These are phyloP conservation scores for Aculops lycopersici DNA, from an alignment of 1,140 invertebrate genomes.

Conservation along the genomic window DNA sequence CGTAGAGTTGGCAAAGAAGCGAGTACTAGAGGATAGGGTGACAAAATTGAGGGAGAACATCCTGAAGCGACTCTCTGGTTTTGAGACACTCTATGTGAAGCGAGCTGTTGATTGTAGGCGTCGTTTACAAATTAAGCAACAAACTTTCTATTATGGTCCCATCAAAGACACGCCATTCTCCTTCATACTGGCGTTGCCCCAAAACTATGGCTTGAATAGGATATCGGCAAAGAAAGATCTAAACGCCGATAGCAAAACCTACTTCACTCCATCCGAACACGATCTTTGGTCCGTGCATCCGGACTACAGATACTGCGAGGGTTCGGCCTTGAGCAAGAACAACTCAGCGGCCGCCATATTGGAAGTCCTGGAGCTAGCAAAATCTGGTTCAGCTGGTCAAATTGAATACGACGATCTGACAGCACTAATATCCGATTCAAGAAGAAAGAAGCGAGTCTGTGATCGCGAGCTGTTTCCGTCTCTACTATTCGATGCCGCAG, in stretches of 20 bases:
- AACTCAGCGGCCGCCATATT: background rate
- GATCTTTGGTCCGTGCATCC: constrained; percentile 49
- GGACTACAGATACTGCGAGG: constrained; percentile 26
- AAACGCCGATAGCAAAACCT: constrained; percentile 11
- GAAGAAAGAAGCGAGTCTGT: constrained; percentile 20
- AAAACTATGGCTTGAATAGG: constrained; percentile 58
- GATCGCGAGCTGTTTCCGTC: constrained; percentile 46
- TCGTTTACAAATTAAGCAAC: constrained; percentile 36
- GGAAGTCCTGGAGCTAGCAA: background rate
- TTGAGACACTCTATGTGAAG: constrained; percentile 44
- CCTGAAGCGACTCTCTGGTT: constrained; percentile 53
- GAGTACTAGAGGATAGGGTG: background rate
- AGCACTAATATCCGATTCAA: too few relatives aligned
- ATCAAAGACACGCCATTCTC: constrained; percentile 63
- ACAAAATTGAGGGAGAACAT: constrained; percentile 38
- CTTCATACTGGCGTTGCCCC: constrained; percentile 46
- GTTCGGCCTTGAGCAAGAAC: background rate
- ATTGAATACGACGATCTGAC: background rate
- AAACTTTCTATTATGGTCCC: constrained; percentile 55
- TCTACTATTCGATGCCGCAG: constrained; percentile 35
- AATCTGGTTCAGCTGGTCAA: too few relatives aligned
- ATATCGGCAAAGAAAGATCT: constrained; percentile 42
- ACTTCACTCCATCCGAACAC: constrained; percentile 39
- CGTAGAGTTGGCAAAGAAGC: too few relatives aligned
- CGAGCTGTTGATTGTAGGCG: constrained; percentile 54